Evolutionary conservation across 2,888 invertebrate genomes (phyloP).

Genomic region (Marronus borbonicus): DNA sequence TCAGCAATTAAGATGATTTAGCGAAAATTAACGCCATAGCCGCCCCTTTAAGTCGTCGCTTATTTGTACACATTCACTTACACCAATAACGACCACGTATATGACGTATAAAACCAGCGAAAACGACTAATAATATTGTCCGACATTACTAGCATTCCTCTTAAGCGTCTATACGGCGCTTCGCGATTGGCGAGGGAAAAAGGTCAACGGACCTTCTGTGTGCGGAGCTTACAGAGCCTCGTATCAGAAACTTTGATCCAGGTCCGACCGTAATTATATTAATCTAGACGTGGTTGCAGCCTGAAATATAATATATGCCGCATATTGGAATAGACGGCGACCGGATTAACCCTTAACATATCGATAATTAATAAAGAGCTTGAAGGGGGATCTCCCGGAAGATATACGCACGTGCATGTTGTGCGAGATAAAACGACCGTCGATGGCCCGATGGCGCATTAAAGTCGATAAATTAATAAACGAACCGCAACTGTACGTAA

Average conservation of each 20-base stretch:
- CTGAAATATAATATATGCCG: not conserved
- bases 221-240: not conserved
- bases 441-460: not conserved
- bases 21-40: no score
- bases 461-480: constrained; percentile 5
- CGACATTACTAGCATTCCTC: not conserved
- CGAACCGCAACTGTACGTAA: constrained; percentile 2
- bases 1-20: no score
- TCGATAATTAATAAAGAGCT: constrained; percentile 28
- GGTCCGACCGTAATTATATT: constrained; percentile 30
- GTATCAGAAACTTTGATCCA: constrained; percentile 11
- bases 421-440: no score
- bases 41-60: no score
- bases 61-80: no score
- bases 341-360: constrained; percentile 33
- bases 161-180: not conserved
- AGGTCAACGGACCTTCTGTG: not conserved
- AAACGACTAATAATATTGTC: no score
- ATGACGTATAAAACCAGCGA: no score
- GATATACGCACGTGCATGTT: no score
- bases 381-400: not conserved
- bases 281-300: not conserved
- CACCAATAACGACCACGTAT: no score
- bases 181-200: not conserved
- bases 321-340: not conserved